Percentiles rank a stretch among this genome's conserved stretches.
Conservation (phyloP, 2,888 invertebrate species). For the Melolontha melolontha region DNA sequence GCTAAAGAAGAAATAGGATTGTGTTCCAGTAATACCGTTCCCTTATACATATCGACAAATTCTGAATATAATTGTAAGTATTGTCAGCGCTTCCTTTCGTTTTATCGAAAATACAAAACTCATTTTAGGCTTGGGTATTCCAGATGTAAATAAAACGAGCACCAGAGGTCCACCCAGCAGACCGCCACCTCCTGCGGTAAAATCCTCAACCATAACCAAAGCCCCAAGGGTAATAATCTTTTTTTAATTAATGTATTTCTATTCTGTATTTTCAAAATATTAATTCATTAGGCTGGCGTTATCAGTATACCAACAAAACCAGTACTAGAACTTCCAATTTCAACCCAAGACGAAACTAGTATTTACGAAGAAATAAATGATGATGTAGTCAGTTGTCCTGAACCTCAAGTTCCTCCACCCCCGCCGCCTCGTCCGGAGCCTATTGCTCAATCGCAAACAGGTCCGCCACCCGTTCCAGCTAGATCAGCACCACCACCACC, state of each 20-base stretch:
- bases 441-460: slow-evolving; percentile 70
- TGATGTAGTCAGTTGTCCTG: slow-evolving; percentile 63
- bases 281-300: slow-evolving; percentile 65
- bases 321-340: slow-evolving; percentile 46
- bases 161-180: slow-evolving; percentile 66
- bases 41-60: slow-evolving; percentile 69
- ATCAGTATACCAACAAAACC: slow-evolving; percentile 63
- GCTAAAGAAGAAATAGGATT: slow-evolving; percentile 86
- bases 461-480: slow-evolving; percentile 68
- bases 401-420: slow-evolving; percentile 74
- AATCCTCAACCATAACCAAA: slow-evolving; percentile 68
- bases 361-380: slow-evolving; percentile 73
- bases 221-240: slow-evolving; percentile 54
- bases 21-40: slow-evolving; percentile 87
- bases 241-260: too few species aligned
- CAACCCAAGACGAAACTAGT: slow-evolving; percentile 60
- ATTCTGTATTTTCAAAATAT: background rate
- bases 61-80: slow-evolving; percentile 64
- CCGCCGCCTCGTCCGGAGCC: slow-evolving; percentile 68
- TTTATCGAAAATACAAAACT: slow-evolving; percentile 1
- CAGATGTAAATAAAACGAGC: slow-evolving; percentile 64
- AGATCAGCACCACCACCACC: slow-evolving; percentile 74
- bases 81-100: too few species aligned
- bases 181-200: slow-evolving; percentile 67
- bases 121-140: slow-evolving; percentile 64